A percentile compares a stretch with the other conserved stretches of the same genome.
Evolutionary conservation across 2,888 invertebrate genomes (phyloP).

Genomic region (Notodonta dromedarius): DNA sequence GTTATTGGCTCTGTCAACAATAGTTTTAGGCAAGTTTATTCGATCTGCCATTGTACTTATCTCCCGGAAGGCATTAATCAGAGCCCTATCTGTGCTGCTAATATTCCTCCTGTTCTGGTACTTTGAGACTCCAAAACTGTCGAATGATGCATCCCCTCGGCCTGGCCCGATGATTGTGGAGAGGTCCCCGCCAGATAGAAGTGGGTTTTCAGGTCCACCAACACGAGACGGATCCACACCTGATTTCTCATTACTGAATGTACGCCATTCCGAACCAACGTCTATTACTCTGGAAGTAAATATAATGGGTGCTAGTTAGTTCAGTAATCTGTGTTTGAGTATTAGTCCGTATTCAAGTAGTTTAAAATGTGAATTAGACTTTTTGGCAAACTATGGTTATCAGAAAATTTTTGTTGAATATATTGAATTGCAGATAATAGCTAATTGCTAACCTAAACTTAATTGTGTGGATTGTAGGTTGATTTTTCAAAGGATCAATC

Average conservation of each 20-base stretch:
- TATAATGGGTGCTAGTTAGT: too few species aligned
- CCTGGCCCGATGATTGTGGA: conserved; percentile 96
- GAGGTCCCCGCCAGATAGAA: conserved; percentile 97
- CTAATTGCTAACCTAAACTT: too few species aligned
- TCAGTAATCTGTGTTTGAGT: too few species aligned
- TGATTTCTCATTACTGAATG: conserved; percentile 99
- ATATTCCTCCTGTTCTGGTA: conserved; percentile 91
- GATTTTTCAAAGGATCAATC: neutral
- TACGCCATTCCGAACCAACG: conserved; percentile 99
- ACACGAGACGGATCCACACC: conserved; percentile 99
- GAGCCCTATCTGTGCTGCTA: conserved; percentile 96
- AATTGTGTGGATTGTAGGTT: neutral
- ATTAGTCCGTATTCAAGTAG: too few species aligned
- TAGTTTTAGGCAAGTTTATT: conserved; percentile 98
- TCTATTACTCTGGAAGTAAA: conserved; percentile 93
- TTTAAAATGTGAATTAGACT: neutral
- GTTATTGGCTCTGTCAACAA: conserved; percentile 98
- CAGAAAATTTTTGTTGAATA: too few species aligned
- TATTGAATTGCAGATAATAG: too few species aligned
- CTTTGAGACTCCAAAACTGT: conserved; percentile 92
- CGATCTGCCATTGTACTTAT: conserved; percentile 99
- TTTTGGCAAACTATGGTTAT: neutral
- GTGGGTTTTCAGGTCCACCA: conserved; percentile 99
- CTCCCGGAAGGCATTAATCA: conserved; percentile 98
- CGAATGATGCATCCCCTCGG: conserved; percentile 92